A percentile compares a stretch with the other conserved stretches of the same genome.
Conservation (phyloP, 2,888 invertebrate species). For the Eilema caniola region DNA sequence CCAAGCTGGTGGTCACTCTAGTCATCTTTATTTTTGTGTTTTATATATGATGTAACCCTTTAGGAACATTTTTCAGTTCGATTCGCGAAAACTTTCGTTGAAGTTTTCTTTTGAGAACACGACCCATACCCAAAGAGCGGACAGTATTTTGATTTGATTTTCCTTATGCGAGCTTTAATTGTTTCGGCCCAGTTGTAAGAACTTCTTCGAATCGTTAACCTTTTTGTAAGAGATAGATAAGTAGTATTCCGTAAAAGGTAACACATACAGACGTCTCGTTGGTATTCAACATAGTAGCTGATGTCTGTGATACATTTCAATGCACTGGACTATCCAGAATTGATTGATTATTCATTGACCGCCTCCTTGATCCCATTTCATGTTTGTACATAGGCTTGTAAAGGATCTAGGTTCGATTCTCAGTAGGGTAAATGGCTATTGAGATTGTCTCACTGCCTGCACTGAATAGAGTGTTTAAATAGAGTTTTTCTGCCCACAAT, state of each 20-base stretch:
- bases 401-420: background rate
- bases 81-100: no score
- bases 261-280: background rate
- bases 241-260: slow-evolving; percentile 11
- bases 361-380: background rate
- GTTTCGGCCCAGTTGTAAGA: slow-evolving; percentile 13
- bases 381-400: background rate
- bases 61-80: no score
- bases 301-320: slow-evolving; percentile 3
- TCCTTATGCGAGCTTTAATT: slow-evolving; percentile 10
- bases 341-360: background rate
- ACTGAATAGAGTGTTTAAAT: no score
- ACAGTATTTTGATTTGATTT: slow-evolving; percentile 10
- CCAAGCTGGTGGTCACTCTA: no score
- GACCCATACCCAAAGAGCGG: background rate
- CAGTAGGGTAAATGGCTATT: background rate
- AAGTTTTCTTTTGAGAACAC: background rate
- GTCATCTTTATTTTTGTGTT: no score
- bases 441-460: background rate
- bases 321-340: slow-evolving; percentile 3
- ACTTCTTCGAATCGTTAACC: slow-evolving; percentile 11
- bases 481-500: no score
- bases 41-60: no score
- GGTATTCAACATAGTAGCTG: background rate
- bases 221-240: slow-evolving; percentile 15